Evolutionary conservation across 1,140 invertebrate genomes (phyloP).

Genomic region (Brachionus manjavacas): DNA sequence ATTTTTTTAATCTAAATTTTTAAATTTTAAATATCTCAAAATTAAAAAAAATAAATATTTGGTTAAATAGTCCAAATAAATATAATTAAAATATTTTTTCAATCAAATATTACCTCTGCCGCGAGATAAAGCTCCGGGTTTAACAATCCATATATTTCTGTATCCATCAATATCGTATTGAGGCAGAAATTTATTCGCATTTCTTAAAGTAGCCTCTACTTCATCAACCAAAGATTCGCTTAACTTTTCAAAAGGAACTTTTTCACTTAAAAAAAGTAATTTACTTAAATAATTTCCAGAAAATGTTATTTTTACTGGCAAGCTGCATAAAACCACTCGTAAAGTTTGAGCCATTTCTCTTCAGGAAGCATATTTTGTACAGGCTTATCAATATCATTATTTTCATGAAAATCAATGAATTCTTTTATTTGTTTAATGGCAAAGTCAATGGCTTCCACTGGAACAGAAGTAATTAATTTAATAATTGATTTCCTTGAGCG

Average conservation of each 20-base stretch:
- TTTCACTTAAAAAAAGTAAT: conserved; percentile 54
- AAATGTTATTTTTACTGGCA: not conserved
- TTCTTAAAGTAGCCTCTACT: conserved; percentile 60
- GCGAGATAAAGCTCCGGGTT: conserved; percentile 84
- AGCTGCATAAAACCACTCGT: conserved; percentile 57
- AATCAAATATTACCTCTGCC: conserved; percentile 62
- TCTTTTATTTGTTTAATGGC: conserved; percentile 71
- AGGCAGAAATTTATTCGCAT: conserved; percentile 67
- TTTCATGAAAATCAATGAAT: conserved; percentile 68
- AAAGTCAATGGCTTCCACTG: conserved; percentile 70
- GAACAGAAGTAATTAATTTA: conserved; percentile 60
- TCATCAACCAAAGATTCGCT: conserved; percentile 44
- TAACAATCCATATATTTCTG: conserved; percentile 87
- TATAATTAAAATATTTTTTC: not conserved
- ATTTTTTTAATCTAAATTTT: no score
- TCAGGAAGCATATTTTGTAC: not conserved
- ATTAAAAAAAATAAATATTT: no score
- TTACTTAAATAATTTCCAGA: not conserved
- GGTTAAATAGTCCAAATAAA: not conserved
- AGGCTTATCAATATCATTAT: conserved; percentile 73
- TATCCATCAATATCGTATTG: conserved; percentile 73
- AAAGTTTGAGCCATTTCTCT: conserved; percentile 78
- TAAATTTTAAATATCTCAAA: no score
- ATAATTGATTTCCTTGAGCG: not conserved
- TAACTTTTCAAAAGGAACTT: conserved; percentile 52